Evolutionary conservation across 2,113 vertebrate species (phyloP).

Genomic region (Antidorcas marsupialis): DNA sequence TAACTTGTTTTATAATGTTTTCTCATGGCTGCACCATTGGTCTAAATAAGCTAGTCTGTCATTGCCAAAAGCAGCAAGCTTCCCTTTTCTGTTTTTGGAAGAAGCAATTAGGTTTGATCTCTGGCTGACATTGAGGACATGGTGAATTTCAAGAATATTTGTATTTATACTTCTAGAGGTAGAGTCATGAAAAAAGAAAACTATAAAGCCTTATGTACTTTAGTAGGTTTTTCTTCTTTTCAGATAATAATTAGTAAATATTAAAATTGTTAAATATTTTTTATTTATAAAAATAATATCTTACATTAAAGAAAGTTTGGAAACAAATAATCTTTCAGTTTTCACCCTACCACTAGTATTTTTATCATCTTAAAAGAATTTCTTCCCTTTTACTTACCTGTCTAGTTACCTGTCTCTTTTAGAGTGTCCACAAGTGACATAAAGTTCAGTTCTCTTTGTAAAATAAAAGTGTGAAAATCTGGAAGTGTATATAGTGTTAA

Average conservation of each 20-base stretch:
- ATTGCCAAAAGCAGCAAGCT: neutral
- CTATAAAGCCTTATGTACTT: neutral
- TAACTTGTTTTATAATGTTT: neutral
- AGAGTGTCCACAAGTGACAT: neutral
- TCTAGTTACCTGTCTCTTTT: neutral
- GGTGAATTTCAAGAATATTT: neutral
- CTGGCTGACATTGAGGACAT: neutral
- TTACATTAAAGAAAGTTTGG: neutral
- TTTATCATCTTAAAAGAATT: neutral
- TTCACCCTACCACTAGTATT: neutral
- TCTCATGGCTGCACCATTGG: neutral
- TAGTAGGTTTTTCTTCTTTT: neutral
- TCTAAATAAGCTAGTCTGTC: neutral
- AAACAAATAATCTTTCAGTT: neutral
- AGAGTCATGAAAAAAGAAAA: neutral
- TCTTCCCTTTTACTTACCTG: neutral
- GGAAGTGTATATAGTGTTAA: neutral
- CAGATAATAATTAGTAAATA: neutral
- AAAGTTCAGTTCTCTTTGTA: neutral
- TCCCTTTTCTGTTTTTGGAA: neutral
- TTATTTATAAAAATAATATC: neutral
- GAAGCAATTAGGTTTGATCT: neutral
- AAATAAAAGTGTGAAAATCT: neutral
- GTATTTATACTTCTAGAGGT: neutral
- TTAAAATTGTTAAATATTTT: neutral